A percentile compares a stretch with the other conserved stretches of the same genome.
Conservation (phyloP, 2,113 vertebrate genomes). For the Sylvia atricapilla region DNA sequence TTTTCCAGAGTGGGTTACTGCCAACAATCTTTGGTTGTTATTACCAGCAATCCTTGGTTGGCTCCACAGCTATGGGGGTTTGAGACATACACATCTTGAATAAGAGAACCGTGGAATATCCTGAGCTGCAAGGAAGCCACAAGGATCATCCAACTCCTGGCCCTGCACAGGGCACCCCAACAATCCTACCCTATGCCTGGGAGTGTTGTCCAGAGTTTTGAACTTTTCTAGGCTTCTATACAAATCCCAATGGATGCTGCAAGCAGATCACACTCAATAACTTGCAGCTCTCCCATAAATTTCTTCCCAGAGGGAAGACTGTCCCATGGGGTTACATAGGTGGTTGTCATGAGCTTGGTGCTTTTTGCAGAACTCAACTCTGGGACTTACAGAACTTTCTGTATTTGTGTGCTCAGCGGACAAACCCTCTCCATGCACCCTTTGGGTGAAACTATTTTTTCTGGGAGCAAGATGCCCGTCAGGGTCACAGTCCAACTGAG, state of each 20-base stretch:
- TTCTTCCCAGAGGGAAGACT: background rate
- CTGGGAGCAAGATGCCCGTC: background rate
- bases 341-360: background rate
- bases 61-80: background rate
- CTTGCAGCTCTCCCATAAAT: background rate
- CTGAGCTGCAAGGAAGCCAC: background rate
- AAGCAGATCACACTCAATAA: background rate
- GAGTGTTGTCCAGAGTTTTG: accelerated
- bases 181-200: background rate
- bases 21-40: background rate
- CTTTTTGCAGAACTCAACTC: background rate
- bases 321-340: background rate
- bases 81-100: background rate
- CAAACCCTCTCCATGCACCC: accelerated
- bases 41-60: background rate
- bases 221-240: background rate
- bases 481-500: background rate
- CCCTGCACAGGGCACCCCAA: background rate
- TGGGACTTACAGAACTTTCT: background rate
- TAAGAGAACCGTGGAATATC: background rate
- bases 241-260: background rate
- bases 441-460: background rate
- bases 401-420: background rate
- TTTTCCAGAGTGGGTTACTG: background rate
- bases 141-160: background rate